phyloP scores from a whole-genome alignment of 2,113 vertebrate species.

The Erythrocercus mccallii region DNA sequence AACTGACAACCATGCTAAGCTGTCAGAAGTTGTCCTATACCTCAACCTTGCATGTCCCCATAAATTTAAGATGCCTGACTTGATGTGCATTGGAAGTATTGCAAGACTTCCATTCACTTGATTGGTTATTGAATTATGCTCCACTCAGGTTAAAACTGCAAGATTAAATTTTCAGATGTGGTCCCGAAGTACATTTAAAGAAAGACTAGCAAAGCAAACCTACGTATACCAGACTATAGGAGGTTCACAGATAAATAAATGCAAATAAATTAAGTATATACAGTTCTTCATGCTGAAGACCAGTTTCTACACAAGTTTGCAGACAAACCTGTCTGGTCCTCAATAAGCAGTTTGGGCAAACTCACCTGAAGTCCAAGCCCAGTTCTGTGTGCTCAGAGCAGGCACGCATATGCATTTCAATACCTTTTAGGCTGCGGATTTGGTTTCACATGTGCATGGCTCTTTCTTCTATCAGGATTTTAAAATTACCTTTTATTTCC shows the following conservation, averaged over 20 bases:
- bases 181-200: background rate
- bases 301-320: background rate
- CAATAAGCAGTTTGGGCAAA: background rate
- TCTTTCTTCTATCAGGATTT: background rate
- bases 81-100: constrained; percentile 7
- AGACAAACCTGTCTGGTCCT: background rate
- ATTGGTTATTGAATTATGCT: constrained; percentile 16
- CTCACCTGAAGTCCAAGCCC: background rate
- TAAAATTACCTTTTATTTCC: background rate
- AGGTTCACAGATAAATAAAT: background rate
- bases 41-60: background rate
- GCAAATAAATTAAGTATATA: background rate
- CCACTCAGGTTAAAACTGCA: background rate
- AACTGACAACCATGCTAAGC: background rate
- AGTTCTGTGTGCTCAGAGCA: background rate
- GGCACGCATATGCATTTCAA: background rate
- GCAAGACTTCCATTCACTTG: background rate
- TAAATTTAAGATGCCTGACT: background rate
- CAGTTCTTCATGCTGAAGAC: background rate
- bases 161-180: background rate
- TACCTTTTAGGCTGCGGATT: background rate
- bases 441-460: background rate
- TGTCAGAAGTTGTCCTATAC: background rate
- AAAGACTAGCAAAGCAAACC: background rate
- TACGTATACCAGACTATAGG: background rate